A percentile compares a stretch with the other conserved stretches of the same genome.
phyloP scores from a whole-genome alignment of 2,113 vertebrate genomes.

The Athene cunicularia region DNA sequence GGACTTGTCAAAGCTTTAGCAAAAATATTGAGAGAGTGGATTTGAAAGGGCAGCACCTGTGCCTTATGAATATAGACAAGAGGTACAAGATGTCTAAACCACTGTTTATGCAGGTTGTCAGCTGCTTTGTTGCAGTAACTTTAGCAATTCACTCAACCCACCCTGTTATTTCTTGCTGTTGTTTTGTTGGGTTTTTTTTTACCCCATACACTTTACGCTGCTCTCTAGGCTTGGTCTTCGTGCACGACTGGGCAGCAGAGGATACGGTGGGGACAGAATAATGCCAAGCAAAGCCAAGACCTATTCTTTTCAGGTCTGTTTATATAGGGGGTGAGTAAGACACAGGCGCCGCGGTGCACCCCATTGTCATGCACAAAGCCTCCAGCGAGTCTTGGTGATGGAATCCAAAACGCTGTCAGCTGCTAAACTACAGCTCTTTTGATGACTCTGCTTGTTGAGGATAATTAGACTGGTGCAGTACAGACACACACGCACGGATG shows the following conservation, averaged over 20 bases:
- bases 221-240: not conserved
- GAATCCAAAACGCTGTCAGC: slow-evolving; percentile 53
- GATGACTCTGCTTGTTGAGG: slow-evolving; percentile 69
- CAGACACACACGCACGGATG: slow-evolving; percentile 57
- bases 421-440: slow-evolving; percentile 51
- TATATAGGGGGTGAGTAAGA: not conserved
- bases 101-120: not conserved
- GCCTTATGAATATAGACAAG: rapidly evolving
- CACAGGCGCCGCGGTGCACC: not conserved
- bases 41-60: not conserved
- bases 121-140: rapidly evolving
- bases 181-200: not conserved
- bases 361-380: slow-evolving; percentile 37
- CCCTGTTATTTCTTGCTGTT: not conserved
- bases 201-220: rapidly evolving
- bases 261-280: not conserved
- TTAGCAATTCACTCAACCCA: not conserved
- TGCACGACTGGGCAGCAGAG: not conserved
- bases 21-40: not conserved
- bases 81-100: not conserved
- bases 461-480: slow-evolving; percentile 62
- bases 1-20: not conserved
- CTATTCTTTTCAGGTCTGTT: not conserved
- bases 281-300: not conserved
- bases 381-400: slow-evolving; percentile 18